phyloP scores from a whole-genome alignment of 2,888 invertebrate genomes.

The Tiphia femorata region DNA sequence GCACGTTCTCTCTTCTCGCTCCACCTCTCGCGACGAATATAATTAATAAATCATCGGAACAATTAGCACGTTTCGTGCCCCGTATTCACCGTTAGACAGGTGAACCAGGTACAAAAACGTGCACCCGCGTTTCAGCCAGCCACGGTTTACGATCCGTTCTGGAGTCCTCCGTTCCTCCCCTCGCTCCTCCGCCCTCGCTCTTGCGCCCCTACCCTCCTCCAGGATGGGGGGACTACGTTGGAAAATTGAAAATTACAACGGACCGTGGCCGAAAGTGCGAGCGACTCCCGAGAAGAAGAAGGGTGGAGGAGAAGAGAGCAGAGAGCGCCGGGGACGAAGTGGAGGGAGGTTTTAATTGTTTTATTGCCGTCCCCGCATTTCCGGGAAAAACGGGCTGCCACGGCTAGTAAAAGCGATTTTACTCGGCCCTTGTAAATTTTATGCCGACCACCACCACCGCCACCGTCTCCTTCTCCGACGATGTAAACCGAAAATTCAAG shows the following conservation, averaged over 20 bases:
- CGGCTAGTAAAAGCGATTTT: constrained; percentile 45
- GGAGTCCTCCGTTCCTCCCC: not conserved
- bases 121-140: constrained; percentile 3
- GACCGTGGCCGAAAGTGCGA: constrained; percentile 5
- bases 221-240: too few relatives aligned
- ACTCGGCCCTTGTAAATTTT: constrained; percentile 45
- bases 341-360: constrained; percentile 49
- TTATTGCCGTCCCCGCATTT: constrained; percentile 51
- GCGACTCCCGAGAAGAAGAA: not conserved
- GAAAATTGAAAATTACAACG: constrained; percentile 20
- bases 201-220: too few relatives aligned
- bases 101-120: constrained; percentile 3
- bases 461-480: too few relatives aligned
- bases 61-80: constrained; percentile 19
- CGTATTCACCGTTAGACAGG: constrained; percentile 24
- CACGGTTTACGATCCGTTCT: constrained; percentile 15
- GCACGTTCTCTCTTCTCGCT: too few relatives aligned
- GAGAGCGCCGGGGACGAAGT: constrained; percentile 5
- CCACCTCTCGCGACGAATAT: too few relatives aligned
- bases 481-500: constrained; percentile 13
- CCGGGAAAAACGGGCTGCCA: constrained; percentile 30
- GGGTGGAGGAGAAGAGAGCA: not conserved
- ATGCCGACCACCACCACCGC: too few relatives aligned
- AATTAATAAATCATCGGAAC: constrained; percentile 33
- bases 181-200: not conserved